Evolutionary conservation across 2,797 vertebrate species (phyloP), one percentile per base, ranked within the genome.

Genomic region (Tolypeutes matacus): DNA sequence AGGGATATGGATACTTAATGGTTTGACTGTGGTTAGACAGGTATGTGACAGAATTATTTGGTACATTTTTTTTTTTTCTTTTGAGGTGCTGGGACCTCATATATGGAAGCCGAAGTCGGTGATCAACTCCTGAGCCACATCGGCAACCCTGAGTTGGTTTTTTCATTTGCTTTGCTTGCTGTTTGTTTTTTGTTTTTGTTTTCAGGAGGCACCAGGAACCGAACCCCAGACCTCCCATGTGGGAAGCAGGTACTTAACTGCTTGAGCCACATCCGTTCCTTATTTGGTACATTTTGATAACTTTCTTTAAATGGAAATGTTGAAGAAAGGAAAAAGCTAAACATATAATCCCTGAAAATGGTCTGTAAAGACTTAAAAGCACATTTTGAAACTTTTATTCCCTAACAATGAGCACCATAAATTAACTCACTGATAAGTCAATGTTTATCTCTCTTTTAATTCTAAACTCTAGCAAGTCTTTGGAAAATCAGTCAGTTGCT

Each of bases 351-450:
- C 46, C 10, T 65, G 51, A 78, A 94, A 93, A 69, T 31, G 9
- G 51, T 84, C 58, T 77, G 2, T 91, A 89, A 93, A 81, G 92
- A 58, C 29, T 81, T 85, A 36, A 75, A 93, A 56, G 78, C 46
- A 62, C 75, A 95, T 64, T 72, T 86, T 91, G 76, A 94, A 97
- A 81, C 60, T 88, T 95, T 91, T 67, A 77, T 83, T 91, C 83
- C 86, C 86, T 95, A 67, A 95, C 86, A 86, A 31, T 51, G 88
- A 90, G 36, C 34, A 62, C 10, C 69, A 80, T 92, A 85, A 89
- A 95, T 89, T 78, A 94, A 23, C 42, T 92, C 46, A 51, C 36
- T 88, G 86, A 80, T 42, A 94, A 80, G 83, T 67, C 46, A 39
- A 10, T 82, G 31, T 93, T 93, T 87, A 27, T 82, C 62, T 78